Evolutionary conservation across 2,888 invertebrate species (phyloP), one percentile per base, ranked within the genome.

Genomic region (Platynereis dumerilii): DNA sequence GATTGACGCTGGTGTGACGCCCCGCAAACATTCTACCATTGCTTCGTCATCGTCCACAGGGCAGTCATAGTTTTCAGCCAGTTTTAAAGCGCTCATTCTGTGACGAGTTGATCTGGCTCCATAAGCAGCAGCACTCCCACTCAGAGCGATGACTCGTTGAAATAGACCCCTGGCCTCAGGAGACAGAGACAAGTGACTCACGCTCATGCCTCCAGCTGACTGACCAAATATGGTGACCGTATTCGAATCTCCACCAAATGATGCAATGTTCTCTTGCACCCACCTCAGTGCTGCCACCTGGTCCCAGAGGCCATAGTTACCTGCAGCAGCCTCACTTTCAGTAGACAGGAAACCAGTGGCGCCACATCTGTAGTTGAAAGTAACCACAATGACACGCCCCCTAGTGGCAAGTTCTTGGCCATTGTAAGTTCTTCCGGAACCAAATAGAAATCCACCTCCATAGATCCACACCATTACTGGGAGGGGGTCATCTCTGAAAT

Each of bases 271-370:
- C 17, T 42, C 42, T 12, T 17, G 10, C 17, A 42, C 17, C 42
- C 42, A 42, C 17, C 17, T 42, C 42, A 42, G 42, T 10, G 42
- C 42, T 42, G 42, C 42, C 10, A 17, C 17, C 42, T 42, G 42
- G 17, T 42, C 42, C 42, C 42, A 42, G 42, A 42, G 42, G 10
- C 42, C 42, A 42, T 42, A 42, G 42, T 42, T 42, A 42, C 42
- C 42, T 10, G 17, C 12, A 10, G 42, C 42, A 17, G 10, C 17
- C 12, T 42, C 42, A 42, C 17, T 17, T 10, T 42, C 17, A 12
- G 42, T 42, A 12, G 42, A 12, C 12, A 42, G 10, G 42, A 42
- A 42, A 10, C 42, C 42, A 10, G 17, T 12, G 42, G 42, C 17
- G 42, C 12, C 10, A 10, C 10, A 17, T 42, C 42, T 42, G 42